These are phyloP conservation scores for Mythimna ferrago DNA, from an alignment of 2,888 invertebrate species.

Conservation along the genomic window DNA sequence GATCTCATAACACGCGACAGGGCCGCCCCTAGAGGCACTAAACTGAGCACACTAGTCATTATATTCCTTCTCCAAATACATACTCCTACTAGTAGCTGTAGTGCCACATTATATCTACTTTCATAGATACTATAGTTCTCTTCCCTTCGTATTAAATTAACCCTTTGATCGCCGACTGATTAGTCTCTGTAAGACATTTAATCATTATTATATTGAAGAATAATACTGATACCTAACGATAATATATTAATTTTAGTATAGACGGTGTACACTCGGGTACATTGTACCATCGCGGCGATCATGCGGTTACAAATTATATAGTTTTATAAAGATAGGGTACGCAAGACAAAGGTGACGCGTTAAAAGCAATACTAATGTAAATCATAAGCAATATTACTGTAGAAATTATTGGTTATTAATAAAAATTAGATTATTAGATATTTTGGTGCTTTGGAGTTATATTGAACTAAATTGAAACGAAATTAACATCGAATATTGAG, in stretches of 20 bases:
- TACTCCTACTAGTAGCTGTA: slow-evolving; percentile 81
- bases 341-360: slow-evolving; percentile 83
- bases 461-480: slow-evolving; percentile 76
- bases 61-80: slow-evolving; percentile 77
- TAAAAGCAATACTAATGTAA: slow-evolving; percentile 88
- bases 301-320: slow-evolving; percentile 66
- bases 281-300: slow-evolving; percentile 60
- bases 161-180: slow-evolving; percentile 64
- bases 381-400: slow-evolving; percentile 87
- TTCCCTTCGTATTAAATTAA: slow-evolving; percentile 64
- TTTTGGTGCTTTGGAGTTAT: slow-evolving; percentile 87
- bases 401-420: slow-evolving; percentile 81
- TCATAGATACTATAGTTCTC: slow-evolving; percentile 71
- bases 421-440: slow-evolving; percentile 81
- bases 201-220: slow-evolving; percentile 58
- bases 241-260: slow-evolving; percentile 49
- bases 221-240: slow-evolving; percentile 60
- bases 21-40: slow-evolving; percentile 73
- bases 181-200: slow-evolving; percentile 61
- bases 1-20: slow-evolving; percentile 22
- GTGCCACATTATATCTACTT: slow-evolving; percentile 81
- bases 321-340: slow-evolving; percentile 74
- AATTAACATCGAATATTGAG: slow-evolving; percentile 83
- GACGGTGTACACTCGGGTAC: slow-evolving; percentile 43
- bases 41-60: slow-evolving; percentile 72